These are phyloP conservation scores for Pogonomyrmex californicus DNA, from an alignment of 1,140 invertebrate genomes.

Conservation along the genomic window DNA sequence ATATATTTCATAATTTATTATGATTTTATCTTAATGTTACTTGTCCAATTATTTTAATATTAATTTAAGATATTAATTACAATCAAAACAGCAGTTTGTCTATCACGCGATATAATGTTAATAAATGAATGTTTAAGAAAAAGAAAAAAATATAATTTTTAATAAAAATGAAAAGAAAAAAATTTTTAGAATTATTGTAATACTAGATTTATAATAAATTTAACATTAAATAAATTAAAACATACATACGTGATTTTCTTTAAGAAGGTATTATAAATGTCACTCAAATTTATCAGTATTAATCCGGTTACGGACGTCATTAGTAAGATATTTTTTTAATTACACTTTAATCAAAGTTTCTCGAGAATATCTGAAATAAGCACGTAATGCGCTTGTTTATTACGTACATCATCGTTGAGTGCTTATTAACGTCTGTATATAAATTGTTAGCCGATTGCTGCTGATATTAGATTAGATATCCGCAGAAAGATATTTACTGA, in stretches of 20 bases:
- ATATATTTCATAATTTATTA: too few relatives aligned
- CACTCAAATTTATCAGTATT: slow-evolving; percentile 5
- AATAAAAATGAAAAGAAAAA: background rate
- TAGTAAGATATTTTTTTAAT: slow-evolving; percentile 12
- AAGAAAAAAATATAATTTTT: background rate
- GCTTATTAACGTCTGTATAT: slow-evolving; percentile 38
- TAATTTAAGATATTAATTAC: background rate
- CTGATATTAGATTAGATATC: slow-evolving; percentile 58
- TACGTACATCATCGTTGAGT: slow-evolving; percentile 22
- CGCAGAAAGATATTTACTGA: slow-evolving; percentile 37
- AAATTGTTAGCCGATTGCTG: slow-evolving; percentile 30
- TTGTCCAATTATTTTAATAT: background rate
- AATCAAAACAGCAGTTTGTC: background rate
- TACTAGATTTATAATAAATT: background rate
- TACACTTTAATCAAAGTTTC: slow-evolving; percentile 15
- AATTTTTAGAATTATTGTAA: background rate
- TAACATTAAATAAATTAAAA: background rate
- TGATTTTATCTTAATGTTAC: too few relatives aligned
- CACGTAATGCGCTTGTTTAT: slow-evolving; percentile 44
- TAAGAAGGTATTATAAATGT: slow-evolving; percentile 2
- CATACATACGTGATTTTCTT: background rate
- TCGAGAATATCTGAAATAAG: slow-evolving; percentile 24
- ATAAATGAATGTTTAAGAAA: background rate
- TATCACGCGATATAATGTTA: background rate
- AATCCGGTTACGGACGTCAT: background rate